Evolutionary conservation across 2,797 vertebrate species (phyloP).

Genomic region (Antrozous pallidus): DNA sequence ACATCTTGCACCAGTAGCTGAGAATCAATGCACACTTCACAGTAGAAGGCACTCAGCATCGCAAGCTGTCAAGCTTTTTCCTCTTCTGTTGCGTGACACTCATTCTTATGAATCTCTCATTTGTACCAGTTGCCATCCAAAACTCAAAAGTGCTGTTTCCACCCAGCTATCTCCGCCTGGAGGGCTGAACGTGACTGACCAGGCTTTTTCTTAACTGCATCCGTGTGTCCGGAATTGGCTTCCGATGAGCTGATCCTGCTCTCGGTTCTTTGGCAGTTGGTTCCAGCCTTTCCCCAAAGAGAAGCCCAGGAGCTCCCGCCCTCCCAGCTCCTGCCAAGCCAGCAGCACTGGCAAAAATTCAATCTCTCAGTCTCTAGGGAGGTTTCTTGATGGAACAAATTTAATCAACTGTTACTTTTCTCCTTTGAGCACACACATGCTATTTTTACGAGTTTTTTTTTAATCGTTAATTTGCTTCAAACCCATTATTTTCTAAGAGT

Average conservation of each 20-base stretch:
- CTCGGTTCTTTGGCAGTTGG: background rate
- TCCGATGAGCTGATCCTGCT: background rate
- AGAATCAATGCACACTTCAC: background rate
- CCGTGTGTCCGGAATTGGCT: background rate
- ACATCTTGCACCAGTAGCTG: background rate
- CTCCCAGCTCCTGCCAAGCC: background rate
- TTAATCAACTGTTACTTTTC: slow-evolving; percentile 49
- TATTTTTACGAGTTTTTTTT: slow-evolving; percentile 19
- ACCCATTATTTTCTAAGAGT: slow-evolving; percentile 32
- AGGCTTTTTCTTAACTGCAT: background rate
- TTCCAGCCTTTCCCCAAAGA: background rate
- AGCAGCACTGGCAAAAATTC: background rate
- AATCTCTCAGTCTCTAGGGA: slow-evolving; percentile 26
- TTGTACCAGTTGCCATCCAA: background rate
- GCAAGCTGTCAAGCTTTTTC: background rate
- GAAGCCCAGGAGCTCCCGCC: background rate
- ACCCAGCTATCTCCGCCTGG: background rate
- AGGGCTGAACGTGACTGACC: background rate
- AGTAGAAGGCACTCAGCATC: background rate
- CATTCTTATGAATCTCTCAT: background rate
- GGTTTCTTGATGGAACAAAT: slow-evolving; percentile 36
- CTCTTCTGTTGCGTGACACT: background rate
- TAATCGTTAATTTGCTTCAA: background rate
- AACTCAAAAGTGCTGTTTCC: background rate
- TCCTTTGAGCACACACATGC: background rate